phyloP scores from a whole-genome alignment of 2,113 vertebrate species.

The Corythaeola cristata region DNA sequence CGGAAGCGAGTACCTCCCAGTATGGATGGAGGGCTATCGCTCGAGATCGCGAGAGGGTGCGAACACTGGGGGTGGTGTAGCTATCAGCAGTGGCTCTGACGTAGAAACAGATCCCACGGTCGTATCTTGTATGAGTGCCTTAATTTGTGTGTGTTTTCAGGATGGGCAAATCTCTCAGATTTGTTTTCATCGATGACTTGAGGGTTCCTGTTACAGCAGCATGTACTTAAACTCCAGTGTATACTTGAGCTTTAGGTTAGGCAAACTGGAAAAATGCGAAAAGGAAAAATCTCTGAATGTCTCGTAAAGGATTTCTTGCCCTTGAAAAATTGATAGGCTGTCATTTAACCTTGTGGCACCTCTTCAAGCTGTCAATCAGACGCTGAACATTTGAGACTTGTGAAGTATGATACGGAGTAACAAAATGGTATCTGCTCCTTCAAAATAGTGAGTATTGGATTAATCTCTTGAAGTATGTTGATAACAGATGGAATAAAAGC shows the following conservation, averaged over 20 bases:
- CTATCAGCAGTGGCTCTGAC: not conserved
- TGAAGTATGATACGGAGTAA: conserved; percentile 41
- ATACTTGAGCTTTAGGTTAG: conserved; percentile 11
- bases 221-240: conserved; percentile 24
- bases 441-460: conserved; percentile 68
- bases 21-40: not conserved
- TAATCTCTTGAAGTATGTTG: conserved; percentile 74
- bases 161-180: not conserved
- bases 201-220: conserved; percentile 5
- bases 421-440: conserved; percentile 70
- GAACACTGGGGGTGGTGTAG: not conserved
- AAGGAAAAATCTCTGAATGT: conserved; percentile 14
- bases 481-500: conserved; percentile 76
- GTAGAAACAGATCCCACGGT: not conserved
- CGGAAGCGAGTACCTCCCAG: not conserved
- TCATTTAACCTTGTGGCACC: conserved; percentile 57
- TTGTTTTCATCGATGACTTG: not conserved
- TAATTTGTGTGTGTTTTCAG: conserved; percentile 19
- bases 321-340: conserved; percentile 68
- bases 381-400: conserved; percentile 37
- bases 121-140: not conserved
- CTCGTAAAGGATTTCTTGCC: conserved; percentile 43
- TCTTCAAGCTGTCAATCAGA: conserved; percentile 58
- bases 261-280: conserved; percentile 29
- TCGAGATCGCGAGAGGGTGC: not conserved